Evolutionary conservation across 2,113 vertebrate species (phyloP).

Genomic region (Tiliqua scincoides): DNA sequence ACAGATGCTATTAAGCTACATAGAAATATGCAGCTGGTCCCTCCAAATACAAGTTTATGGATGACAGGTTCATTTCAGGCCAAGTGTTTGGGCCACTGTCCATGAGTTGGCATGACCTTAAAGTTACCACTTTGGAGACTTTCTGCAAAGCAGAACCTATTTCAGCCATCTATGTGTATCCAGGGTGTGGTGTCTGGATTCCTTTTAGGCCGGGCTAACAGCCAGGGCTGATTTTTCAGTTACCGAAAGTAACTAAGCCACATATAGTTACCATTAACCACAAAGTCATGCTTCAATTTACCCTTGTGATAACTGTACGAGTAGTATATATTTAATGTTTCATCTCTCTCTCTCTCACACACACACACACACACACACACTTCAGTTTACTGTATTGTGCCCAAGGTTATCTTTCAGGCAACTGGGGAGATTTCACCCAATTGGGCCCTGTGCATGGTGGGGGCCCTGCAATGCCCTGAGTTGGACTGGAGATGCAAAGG

Average conservation of each 20-base stretch:
- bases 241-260: not conserved
- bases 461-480: no score
- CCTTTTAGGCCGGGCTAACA: not conserved
- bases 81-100: not conserved
- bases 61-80: conserved; percentile 22
- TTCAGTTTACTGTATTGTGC: not conserved
- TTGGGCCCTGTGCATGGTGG: no score
- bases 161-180: conserved; percentile 14
- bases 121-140: conserved; percentile 13
- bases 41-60: not conserved
- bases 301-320: not conserved
- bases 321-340: not conserved
- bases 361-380: not conserved
- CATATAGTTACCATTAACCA: not conserved
- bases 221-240: not conserved
- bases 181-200: conserved; percentile 3
- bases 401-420: no score
- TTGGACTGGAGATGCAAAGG: no score
- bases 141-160: not conserved
- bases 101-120: not conserved
- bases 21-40: not conserved
- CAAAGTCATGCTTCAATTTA: not conserved
- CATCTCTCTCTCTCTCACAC: no score
- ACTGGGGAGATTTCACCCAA: no score
- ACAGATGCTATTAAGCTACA: not conserved